Base-by-base conservation (phyloP, 2,888 invertebrate species). In the Acronicta leporina region DNA sequence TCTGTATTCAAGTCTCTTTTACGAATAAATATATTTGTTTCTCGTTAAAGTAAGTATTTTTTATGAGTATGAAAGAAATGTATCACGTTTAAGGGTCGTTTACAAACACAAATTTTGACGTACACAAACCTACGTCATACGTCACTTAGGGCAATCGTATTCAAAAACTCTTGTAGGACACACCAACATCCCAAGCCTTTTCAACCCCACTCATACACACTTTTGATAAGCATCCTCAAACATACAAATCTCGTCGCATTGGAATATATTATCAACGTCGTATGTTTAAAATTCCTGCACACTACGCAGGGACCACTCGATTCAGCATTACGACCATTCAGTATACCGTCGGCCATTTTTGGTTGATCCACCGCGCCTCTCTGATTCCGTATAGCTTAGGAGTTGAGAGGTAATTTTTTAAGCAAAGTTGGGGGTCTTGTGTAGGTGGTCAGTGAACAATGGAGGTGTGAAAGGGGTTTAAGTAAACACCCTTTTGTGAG, bases 391-490 rank as follows among this genome's bases (percentile, higher is more conserved):
- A 70, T 51, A 13, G 16, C 25, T 47, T 40, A 43, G 59, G 77
- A 68, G 60, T 46, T 58, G 38, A 65, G 60, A 65, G 68, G 83
- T 68, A 76, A 54, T 60, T 75, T 73, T 67, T 69, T 62, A 66
- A 73, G 79, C 56, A 71, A 71, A 63, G 63, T 57, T 56, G 53
- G 64, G 67, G 88, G 61, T 86, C 92, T 79, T 51, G 11, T 48
- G 58, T 68, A 52, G 77, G 67, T 88, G 89, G 92, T 57, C 66
- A 64, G 41, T 57, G 82, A 88, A 92, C 92, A 92, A 92, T 91
- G 77, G 91, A 92, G 89, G 92, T 92, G 92, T 90, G 92, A 92
- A 92, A 92, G 92, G 92, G 92, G 92, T 92, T 92, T 91, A 91
- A 89, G 91, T 92, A 92, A 92, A 92, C 92, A 92, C 89, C 91